These are phyloP conservation scores for Pseudomyrmex gracilis DNA, from an alignment of 1,140 invertebrate genomes.

Conservation along the genomic window DNA sequence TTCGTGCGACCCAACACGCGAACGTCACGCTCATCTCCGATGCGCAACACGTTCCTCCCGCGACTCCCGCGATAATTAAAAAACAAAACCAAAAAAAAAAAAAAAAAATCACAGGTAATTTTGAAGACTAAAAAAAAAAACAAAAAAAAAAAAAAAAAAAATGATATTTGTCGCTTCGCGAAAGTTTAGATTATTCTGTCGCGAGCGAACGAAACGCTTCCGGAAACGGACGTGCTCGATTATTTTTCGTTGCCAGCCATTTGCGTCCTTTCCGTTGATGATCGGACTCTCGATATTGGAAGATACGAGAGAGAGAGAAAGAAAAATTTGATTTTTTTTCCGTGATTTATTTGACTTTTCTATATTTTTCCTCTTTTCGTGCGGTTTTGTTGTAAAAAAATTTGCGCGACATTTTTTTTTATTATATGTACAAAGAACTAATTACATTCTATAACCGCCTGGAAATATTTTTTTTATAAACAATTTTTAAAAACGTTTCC, in stretches of 20 bases:
- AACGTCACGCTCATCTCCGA: constrained; percentile 21
- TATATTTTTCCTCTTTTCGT: neutral
- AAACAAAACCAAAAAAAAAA: neutral
- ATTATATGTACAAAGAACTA: too few species aligned
- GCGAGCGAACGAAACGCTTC: neutral
- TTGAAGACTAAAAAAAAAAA: too few species aligned
- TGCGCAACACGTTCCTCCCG: neutral
- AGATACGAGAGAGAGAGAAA: too few species aligned
- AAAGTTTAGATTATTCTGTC: constrained; percentile 66
- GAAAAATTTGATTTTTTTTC: too few species aligned
- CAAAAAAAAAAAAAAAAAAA: constrained; percentile 2
- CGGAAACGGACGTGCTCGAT: neutral
- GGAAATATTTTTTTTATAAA: constrained; percentile 3
- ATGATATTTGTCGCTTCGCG: constrained; percentile 11
- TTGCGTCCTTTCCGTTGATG: neutral
- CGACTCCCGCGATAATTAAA: constrained; percentile 50
- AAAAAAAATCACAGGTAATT: too few species aligned
- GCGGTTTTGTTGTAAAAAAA: too few species aligned
- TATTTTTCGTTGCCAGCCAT: constrained; percentile 20
- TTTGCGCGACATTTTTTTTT: too few species aligned
- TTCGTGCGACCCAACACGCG: neutral
- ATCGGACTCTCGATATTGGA: neutral
- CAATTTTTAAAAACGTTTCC: neutral
- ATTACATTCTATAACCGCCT: too few species aligned
- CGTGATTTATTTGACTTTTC: neutral